Evolutionary conservation across 2,797 vertebrate genomes (phyloP), one percentile per base, ranked within the genome.

Genomic region (Urophycis tenuis): DNA sequence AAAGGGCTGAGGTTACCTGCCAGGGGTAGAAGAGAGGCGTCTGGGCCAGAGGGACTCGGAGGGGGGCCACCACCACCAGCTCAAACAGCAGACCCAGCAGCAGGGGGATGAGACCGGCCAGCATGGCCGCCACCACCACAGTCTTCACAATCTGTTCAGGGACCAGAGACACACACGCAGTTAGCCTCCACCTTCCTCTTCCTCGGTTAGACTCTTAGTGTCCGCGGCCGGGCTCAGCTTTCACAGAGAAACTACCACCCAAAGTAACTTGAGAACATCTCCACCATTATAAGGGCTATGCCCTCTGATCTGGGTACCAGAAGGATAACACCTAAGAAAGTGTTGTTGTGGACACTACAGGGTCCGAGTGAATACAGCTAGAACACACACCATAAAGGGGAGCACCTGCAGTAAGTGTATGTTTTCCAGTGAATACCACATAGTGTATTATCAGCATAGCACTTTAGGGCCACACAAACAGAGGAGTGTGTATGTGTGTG

Each of bases 21-120:
- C 97, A 99, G 4, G 96, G 97, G 87, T 97, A 98, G 90, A 97
- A 98, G 22, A 99, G 93, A 49, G 96, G 97, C 0, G 97, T 98
- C 90, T 99, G 97, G 91, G 97, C 96, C 88, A 98, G 91, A 41
- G 96, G 96, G 73, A 99, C 96, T 82, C 97, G 91, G 81, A 98
- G 91, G 77, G 97, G 97, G 73, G 96, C 96, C 0, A 99, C 96
- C 0, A 98, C 94, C 75, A 99, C 95, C 83, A 98, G 86, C 83
- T 99, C 97, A 84, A 99, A 99, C 74, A 98, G 87, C 79, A 98
- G 93, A 49, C 97, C 97, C 5, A 99, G 85, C 39, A 99, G 85
- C 82, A 99, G 93, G 2, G 97, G 97, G 79, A 98, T 95, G 14
- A 95, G 95, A 4, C 96, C 97, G 1, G 96, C 96, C 25, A 99